Base-by-base conservation (phyloP, 2,113 vertebrate species). In the Elgaria multicarinata region DNA sequence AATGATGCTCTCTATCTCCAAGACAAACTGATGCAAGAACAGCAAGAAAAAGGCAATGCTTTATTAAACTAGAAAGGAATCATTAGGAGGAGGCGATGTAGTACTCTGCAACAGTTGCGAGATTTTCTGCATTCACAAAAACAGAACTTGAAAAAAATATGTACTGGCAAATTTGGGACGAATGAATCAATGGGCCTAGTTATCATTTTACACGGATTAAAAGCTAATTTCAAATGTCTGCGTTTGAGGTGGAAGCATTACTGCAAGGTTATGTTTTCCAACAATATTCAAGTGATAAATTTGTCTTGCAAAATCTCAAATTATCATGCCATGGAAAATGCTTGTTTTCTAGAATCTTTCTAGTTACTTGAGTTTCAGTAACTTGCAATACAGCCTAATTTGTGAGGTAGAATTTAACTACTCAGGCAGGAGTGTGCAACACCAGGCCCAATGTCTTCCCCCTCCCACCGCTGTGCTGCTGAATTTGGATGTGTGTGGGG, bases 11-110 rank as follows among this genome's bases (percentile, higher is more conserved):
- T 28, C 64, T 78, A n/a, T 78, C 88, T 85, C 82, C 46, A 78
- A 33, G 13, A 22, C 82, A 89, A 69, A 69, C 44, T 6, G 39
- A 39, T 78, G 91, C 31, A 92, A 6, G 3, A 85, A 93, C 18
- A 87, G 42, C 31, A 75, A 66, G 28, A 86, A 67, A 84, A 53
- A 2, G 66, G 81, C 4, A 83, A 8, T 87, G 24, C 42, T 78
- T 72, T 83, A 31, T 39, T 80, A 72, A 77, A 33, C 22, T 72
- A 3, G 82, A 0, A 76, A 46, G 77, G 36, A 78, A 76, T 42
- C 36, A 89, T 69, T 71, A 9, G 44, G 44, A 16, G 13, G 24
- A n/a, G 44, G 33, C 8, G 18, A n/a, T n/a, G 13, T 2, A 22
- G 33, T 64, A 74, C 33, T 50, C 44, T 69, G 31, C 33, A 24